A percentile compares a stretch with the other conserved stretches of the same genome.
These are phyloP conservation scores for Lamellibrachia columna DNA, from an alignment of 2,888 invertebrate species.

Conservation along the genomic window DNA sequence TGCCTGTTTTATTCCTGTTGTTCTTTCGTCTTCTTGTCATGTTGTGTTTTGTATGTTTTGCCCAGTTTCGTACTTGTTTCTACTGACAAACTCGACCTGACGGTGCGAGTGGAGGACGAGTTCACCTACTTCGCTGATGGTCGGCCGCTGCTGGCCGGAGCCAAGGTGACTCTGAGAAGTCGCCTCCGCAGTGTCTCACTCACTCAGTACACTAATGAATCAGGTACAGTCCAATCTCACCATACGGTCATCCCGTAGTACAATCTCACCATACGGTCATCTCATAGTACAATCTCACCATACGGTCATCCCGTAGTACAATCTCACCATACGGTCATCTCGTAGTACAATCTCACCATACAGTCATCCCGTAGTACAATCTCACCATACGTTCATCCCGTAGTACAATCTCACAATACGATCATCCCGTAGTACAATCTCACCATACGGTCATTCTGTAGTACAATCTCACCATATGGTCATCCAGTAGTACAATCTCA, in stretches of 20 bases:
- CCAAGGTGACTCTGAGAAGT: conserved; percentile 42
- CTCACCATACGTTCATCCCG: no score
- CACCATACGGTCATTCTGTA: no score
- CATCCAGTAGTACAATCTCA: no score
- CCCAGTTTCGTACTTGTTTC: not conserved
- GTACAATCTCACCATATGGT: no score
- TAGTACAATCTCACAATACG: no score
- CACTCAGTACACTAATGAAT: conserved; percentile 25
- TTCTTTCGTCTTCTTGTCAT: not conserved
- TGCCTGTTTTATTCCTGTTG: not conserved
- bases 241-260: not conserved
- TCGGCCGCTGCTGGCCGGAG: conserved; percentile 43
- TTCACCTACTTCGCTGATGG: conserved; percentile 48
- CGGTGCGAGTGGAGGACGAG: conserved; percentile 47
- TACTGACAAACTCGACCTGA: conserved; percentile 33
- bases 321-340: no score
- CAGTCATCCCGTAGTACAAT: no score
- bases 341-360: no score
- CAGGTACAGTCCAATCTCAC: conserved; percentile 22
- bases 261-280: no score
- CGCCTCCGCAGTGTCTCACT: conserved; percentile 32
- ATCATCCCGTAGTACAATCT: no score
- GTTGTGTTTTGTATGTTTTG: not conserved
- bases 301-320: no score
- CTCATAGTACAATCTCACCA: no score